Evolutionary conservation across 1,140 invertebrate species (phyloP).

Genomic region (Augochlora pura): DNA sequence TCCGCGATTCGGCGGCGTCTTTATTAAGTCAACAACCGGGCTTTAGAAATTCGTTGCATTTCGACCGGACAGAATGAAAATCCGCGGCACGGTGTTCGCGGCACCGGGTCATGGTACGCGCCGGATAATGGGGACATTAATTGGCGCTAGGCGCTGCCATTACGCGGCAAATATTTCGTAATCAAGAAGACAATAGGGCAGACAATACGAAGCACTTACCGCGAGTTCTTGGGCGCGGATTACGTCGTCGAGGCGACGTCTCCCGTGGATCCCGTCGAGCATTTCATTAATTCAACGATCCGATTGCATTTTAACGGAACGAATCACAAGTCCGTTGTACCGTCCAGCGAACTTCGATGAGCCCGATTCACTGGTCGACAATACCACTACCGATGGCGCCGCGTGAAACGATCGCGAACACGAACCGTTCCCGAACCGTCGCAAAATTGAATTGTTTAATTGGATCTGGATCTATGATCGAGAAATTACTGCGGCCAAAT

Average conservation of each 20-base stretch:
- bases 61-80: conserved; percentile 17
- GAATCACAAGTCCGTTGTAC: not conserved
- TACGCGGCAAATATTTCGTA: conserved; percentile 5
- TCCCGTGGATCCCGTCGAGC: too few relatives aligned
- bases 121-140: conserved; percentile 3
- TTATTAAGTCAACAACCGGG: conserved; percentile 44
- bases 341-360: too few relatives aligned
- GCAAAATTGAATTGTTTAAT: too few relatives aligned
- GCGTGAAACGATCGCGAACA: too few relatives aligned
- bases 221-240: not conserved
- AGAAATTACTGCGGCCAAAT: not conserved
- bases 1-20: conserved; percentile 17
- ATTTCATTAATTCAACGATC: too few relatives aligned
- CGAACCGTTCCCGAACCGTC: too few relatives aligned
- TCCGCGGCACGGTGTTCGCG: not conserved
- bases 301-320: too few relatives aligned
- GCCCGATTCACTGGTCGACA: not conserved
- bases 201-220: conserved; percentile 32
- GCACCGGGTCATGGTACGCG: not conserved
- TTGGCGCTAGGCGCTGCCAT: conserved; percentile 12
- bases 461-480: too few relatives aligned
- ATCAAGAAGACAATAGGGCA: conserved; percentile 31
- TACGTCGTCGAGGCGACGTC: not conserved
- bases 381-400: too few relatives aligned
- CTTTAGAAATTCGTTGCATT: conserved; percentile 34